A percentile compares a stretch with the other conserved stretches of the same genome.
Conservation (phyloP, 2,113 vertebrate species). For the Dissostichus mawsoni region DNA sequence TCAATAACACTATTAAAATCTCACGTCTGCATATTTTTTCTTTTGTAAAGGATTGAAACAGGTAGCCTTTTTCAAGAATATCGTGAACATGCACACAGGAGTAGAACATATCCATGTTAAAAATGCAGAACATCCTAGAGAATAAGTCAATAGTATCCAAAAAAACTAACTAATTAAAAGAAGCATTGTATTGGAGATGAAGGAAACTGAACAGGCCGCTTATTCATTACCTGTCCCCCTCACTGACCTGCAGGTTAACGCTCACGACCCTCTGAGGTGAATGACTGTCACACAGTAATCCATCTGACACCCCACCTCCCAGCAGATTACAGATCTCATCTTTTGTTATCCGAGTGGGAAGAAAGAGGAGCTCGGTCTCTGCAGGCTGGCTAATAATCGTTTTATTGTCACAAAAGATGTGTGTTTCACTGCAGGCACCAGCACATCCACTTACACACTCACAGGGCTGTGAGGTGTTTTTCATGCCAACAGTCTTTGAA, state of each 20-base stretch:
- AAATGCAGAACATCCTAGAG: neutral
- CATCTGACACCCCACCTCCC: conserved; percentile 6
- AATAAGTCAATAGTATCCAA: too few species aligned
- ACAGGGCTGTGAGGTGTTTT: neutral
- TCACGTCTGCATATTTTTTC: neutral
- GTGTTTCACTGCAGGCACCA: conserved; percentile 19
- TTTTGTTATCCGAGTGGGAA: conserved; percentile 49
- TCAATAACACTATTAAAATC: neutral
- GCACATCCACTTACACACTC: neutral
- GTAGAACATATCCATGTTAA: too few species aligned
- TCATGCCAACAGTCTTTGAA: neutral
- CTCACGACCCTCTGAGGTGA: neutral
- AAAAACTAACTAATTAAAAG: neutral
- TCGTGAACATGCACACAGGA: neutral
- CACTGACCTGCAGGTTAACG: conserved; percentile 10
- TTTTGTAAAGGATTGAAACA: too few species aligned
- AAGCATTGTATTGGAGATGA: neutral
- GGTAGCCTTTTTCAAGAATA: too few species aligned
- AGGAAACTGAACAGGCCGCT: neutral
- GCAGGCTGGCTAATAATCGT: conserved; percentile 26
- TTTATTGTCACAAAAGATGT: conserved; percentile 34
- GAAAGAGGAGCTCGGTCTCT: conserved; percentile 18
- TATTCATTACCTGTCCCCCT: conserved; percentile 15
- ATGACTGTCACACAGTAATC: conserved; percentile 15
- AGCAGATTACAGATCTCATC: conserved; percentile 16